Evolutionary conservation across 2,113 vertebrate species (phyloP), one percentile per base, ranked within the genome.

Genomic region (Dasyornis broadbenti): DNA sequence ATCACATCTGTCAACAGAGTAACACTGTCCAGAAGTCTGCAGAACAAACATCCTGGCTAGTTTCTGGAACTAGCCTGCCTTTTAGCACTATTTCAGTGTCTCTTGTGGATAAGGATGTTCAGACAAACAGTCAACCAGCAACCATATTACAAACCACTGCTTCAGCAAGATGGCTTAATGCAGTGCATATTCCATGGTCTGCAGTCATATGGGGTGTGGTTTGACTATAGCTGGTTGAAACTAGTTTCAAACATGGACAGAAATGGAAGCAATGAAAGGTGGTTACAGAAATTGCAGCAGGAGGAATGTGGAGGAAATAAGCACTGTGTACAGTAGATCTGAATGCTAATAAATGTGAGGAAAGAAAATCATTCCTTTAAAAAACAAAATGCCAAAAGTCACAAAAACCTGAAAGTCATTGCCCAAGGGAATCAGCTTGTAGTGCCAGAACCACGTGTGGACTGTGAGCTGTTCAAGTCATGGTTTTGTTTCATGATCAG

Each of bases 41-140:
- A 89, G 80, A 57, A 30, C 87, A 90, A 93, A 45, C 60, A 65
- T 76, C 72, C 65, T 92, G 89, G 82, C 0, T n/a, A n/a, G 0
- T 47, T 88, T 91, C 89, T 96, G 94, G 94, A 95, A 33, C 75
- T 83, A 68, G 79, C n/a, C 52, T 3, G 44, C 69, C 88, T 95
- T 93, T 94, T 87, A 92, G 88, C 86, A 63, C 64, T 96, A 1
- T 93, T 97, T 89, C 76, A 72, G 47, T 71, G 82, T 95, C 85
- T 96, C 82, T 86, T 78, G 93, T 96, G 86, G 85, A 84, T 89
- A 90, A 65, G 61, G 44, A 82, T 95, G 95, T 96, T 93, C 88
- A 93, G 76, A 86, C 82, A 94, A 87, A 77, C 76, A 88, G 64
- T 92, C 72, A 89, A 90, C 75, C 76, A 95, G 64, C 80, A 93